Evolutionary conservation across 2,113 vertebrate species (phyloP), one percentile per base, ranked within the genome.

Genomic region (Oncorhynchus mykiss): DNA sequence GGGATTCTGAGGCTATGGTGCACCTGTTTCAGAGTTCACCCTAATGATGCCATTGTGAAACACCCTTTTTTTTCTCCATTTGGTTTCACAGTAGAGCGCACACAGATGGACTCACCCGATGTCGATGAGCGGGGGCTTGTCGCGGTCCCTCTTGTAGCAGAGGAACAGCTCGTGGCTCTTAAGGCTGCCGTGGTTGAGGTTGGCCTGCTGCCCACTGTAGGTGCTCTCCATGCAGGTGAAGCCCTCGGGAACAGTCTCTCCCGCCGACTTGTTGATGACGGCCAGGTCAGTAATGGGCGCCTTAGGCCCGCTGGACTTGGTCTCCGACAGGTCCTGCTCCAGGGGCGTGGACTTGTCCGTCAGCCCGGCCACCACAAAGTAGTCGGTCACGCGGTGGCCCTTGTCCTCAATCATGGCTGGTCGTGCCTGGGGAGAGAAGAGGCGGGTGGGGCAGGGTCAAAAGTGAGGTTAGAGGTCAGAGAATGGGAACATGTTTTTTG

Each of bases 151-250:
- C 88, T 93, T 96, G 83, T 99, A 99, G 91, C 97, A 99, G 72
- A 99, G 92, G 81, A 96, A 99, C 78, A 99, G 94, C 87, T 99
- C 97, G 24, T 96, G 97, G 84, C 98, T 99, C 92, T 99, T 99
- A 0, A 99, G 91, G 83, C 98, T 99, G 88, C 98, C 98, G 80
- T 98, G 96, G 85, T 99, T 99, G 73, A 99, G 92, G 87, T 99
- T 99, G 83, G 98, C 97, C 27, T 94, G 96, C 83, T 96, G 97
- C 49, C 95, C 95, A 68, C 94, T 95, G 80, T 95, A 94, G 18
- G 98, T 99, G 84, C 85, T 90, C 89, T 99, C 97, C 34, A 99
- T 93, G 84, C 97, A 98, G 2, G 97, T 99, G 66, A 96, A 99
- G 49, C 96, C 98, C 88, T 99, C 97, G 0, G 98, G 97, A 25